Conservation (phyloP, 2,113 vertebrate genomes). For the Ornithorhynchus anatinus region DNA sequence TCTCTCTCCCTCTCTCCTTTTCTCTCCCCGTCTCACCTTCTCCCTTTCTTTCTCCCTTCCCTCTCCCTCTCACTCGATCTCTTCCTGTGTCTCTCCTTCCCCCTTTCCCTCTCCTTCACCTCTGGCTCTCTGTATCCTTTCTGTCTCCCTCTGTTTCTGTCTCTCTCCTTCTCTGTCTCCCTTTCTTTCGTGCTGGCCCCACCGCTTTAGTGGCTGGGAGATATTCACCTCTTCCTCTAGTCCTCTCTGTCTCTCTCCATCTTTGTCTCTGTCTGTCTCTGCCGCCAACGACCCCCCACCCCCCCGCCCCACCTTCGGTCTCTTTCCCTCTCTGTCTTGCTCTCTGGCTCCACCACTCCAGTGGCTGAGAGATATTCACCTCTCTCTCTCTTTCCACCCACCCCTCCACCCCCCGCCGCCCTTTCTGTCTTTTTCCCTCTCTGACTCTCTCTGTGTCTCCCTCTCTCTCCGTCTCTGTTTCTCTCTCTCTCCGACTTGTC, state of each 20-base stretch:
- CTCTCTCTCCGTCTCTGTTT: neutral
- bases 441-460: neutral
- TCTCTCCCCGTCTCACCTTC: neutral
- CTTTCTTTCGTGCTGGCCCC: too few relatives aligned
- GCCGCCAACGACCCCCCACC: too few relatives aligned
- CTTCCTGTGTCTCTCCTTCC: neutral
- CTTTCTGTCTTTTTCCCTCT: neutral
- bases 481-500: neutral
- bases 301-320: too few relatives aligned
- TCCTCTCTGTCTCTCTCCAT: neutral
- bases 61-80: neutral
- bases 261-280: neutral
- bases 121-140: neutral
- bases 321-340: neutral
- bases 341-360: too few relatives aligned
- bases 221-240: neutral
- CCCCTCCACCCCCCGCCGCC: neutral
- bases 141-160: neutral
- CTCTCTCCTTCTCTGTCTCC: neutral
- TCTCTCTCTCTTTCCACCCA: neutral
- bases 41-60: too few relatives aligned
- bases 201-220: too few relatives aligned
- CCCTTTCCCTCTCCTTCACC: neutral
- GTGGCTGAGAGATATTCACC: too few relatives aligned
- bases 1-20: neutral